Evolutionary conservation across 2,113 vertebrate genomes (phyloP), one percentile per base, ranked within the genome.

Genomic region (Hydropotes inermis): DNA sequence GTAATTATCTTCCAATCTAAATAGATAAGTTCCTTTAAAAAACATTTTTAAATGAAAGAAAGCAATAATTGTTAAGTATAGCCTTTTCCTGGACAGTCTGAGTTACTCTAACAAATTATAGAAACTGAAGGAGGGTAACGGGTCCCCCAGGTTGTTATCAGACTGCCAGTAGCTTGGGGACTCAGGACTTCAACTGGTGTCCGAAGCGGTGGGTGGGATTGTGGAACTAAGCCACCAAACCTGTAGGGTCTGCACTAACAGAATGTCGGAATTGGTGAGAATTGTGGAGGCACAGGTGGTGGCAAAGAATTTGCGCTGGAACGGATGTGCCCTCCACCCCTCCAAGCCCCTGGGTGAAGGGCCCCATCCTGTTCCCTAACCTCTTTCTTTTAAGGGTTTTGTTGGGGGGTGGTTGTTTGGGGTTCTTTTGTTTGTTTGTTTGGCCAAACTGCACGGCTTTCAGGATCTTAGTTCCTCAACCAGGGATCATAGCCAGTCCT

Each of bases 281-380:
- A 28, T 1, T 45, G 19, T 30, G 27, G 94, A 43, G 17, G 28
- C 21, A 14, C n/a, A 30, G 33, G 12, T 3, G 50, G 64, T 14
- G 15, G 33, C 33, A 58, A n/a, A 86, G 57, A 52, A 33, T 25
- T 7, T 11, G 4, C 47, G 0, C 43, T 19, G 16, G 43, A 70
- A 25, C 0, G 1, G 36, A 82, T 0, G 2, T 1, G 0, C 36
- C n/a, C 43, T 61, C 54, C 21, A 10, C 28, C 17, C 45, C 33
- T n/a, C 21, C 25, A 52, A 45, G 61, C 45, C 78, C 76, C 78
- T 19, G 78, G 28, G 45, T 6, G 16, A 33, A 79, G 45, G 76
- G 45, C 8, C 8, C 78, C 28, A 3, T 28, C 85, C 2, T 23
- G 0, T 33, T 2, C 70, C 28, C 91, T 21, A 7, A 14, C 25